Percentiles rank a stretch among this genome's conserved stretches.
These are phyloP conservation scores for Morone chrysops DNA, from an alignment of 2,113 vertebrate species.

Conservation along the genomic window DNA sequence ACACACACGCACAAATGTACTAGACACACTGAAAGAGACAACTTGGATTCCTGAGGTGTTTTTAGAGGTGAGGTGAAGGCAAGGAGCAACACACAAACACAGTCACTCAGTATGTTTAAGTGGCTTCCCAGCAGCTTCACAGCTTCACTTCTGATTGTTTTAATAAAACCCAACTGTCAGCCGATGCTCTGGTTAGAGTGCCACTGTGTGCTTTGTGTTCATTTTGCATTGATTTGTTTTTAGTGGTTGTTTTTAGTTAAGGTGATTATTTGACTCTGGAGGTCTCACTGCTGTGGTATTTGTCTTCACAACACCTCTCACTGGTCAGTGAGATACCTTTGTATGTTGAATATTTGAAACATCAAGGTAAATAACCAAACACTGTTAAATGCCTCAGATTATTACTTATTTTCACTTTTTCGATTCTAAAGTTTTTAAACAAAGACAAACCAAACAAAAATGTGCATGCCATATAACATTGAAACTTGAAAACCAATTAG, in stretches of 20 bases:
- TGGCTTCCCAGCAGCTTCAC: not conserved
- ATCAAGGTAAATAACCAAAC: too few species aligned
- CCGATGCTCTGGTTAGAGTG: not conserved
- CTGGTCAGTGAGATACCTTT: not conserved
- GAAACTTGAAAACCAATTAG: too few species aligned
- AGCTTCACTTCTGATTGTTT: not conserved
- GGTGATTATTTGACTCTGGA: too few species aligned
- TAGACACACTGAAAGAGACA: not conserved
- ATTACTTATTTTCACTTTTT: too few species aligned
- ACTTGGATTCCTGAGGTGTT: not conserved
- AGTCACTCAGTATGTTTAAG: conserved; percentile 5
- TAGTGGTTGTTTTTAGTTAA: too few species aligned
- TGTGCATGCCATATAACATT: too few species aligned
- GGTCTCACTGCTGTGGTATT: not conserved
- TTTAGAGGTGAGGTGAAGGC: conserved; percentile 4
- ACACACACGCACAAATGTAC: not conserved
- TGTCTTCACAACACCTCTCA: not conserved
- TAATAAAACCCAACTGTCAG: not conserved
- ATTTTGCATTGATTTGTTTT: not conserved
- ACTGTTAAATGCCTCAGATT: too few species aligned
- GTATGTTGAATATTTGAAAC: too few species aligned
- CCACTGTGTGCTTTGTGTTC: not conserved
- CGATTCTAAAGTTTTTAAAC: too few species aligned
- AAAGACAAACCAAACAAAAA: too few species aligned
- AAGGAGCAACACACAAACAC: not conserved